Percentiles rank a stretch among this genome's conserved stretches.
These are phyloP conservation scores for Patella caerulea DNA, from an alignment of 2,888 invertebrate species.

Conservation along the genomic window DNA sequence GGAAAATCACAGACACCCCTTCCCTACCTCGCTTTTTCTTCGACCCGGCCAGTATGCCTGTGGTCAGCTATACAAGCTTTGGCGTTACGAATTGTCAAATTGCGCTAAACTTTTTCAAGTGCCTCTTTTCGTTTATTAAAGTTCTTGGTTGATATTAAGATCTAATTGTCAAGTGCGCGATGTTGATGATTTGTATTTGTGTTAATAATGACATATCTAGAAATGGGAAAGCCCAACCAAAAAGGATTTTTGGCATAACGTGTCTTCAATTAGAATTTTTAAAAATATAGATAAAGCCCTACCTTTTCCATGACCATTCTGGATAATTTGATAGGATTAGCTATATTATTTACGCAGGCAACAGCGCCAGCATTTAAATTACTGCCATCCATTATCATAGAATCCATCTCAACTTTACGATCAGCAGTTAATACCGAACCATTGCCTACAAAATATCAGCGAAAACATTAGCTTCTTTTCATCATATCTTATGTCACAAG, in stretches of 20 bases:
- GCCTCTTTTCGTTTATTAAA: too few species aligned
- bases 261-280: not conserved
- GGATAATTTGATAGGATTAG: conserved; percentile 85
- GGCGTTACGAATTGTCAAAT: too few species aligned
- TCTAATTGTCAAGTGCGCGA: too few species aligned
- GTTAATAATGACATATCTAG: not conserved
- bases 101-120: too few species aligned
- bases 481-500: too few species aligned
- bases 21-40: too few species aligned
- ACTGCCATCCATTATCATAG: conserved; percentile 85
- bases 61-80: too few species aligned
- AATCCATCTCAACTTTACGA: conserved; percentile 89
- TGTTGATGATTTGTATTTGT: too few species aligned
- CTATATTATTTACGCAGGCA: conserved; percentile 81
- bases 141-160: too few species aligned
- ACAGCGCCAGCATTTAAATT: conserved; percentile 81
- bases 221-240: not conserved
- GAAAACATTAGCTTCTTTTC: not conserved
- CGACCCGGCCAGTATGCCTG: too few species aligned
- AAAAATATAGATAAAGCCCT: not conserved
- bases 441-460: conserved; percentile 73
- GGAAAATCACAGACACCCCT: too few species aligned
- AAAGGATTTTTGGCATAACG: not conserved
- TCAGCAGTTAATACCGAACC: conserved; percentile 85
- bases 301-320: conserved; percentile 79